A percentile compares a stretch with the other conserved stretches of the same genome.
Evolutionary conservation across 1,140 invertebrate genomes (phyloP).

Genomic region (Conopomorpha cramerella): DNA sequence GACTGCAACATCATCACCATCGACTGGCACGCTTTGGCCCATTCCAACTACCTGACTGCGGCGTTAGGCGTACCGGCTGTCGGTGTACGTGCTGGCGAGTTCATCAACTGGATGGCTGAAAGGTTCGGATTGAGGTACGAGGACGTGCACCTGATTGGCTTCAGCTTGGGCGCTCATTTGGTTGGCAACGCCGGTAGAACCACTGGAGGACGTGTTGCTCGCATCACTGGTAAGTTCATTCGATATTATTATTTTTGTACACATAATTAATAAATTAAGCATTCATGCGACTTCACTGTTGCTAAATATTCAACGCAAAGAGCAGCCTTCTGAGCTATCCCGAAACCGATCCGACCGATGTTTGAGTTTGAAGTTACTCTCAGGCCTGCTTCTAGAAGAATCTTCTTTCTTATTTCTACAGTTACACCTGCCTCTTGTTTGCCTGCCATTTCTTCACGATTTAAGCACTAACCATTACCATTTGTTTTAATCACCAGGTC

Average conservation of each 20-base stretch:
- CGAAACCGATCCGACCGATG: too few species aligned
- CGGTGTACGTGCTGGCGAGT: constrained; percentile 7
- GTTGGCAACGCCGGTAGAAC: constrained; percentile 31
- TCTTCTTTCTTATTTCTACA: too few species aligned
- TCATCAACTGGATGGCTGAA: constrained; percentile 5
- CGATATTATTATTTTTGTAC: neutral
- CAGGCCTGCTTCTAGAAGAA: too few species aligned
- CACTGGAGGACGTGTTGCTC: constrained; percentile 12
- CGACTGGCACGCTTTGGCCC: constrained; percentile 23
- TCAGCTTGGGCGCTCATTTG: constrained; percentile 43
- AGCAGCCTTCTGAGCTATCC: too few species aligned
- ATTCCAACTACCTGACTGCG: constrained; percentile 15
- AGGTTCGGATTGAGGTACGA: constrained; percentile 12
- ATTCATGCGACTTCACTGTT: neutral
- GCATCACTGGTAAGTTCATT: neutral
- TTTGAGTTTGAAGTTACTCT: too few species aligned
- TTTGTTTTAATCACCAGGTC: constrained; percentile 56
- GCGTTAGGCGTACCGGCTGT: constrained; percentile 15
- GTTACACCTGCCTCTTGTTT: neutral
- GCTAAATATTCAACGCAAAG: neutral
- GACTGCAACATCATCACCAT: constrained; percentile 21
- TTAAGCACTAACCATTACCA: constrained; percentile 18
- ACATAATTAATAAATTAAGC: constrained; percentile 1
- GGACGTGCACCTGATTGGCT: constrained; percentile 11
- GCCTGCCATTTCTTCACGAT: neutral